These are phyloP conservation scores for Tauraco hartlaubi DNA, from an alignment of 2,797 vertebrate genomes.

Conservation along the genomic window DNA sequence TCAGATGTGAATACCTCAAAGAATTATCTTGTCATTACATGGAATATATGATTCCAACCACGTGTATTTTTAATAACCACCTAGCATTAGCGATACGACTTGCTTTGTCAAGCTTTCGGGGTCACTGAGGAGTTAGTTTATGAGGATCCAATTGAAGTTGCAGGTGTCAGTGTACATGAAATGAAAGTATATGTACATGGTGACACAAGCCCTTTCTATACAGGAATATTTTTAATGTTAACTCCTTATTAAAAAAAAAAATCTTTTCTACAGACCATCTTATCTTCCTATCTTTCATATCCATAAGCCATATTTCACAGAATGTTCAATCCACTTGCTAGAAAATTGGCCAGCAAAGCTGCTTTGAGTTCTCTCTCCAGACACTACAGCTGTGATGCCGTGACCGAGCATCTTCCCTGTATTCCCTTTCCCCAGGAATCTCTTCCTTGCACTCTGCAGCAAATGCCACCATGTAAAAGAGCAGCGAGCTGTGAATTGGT, in stretches of 20 bases:
- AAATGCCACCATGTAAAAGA: neutral
- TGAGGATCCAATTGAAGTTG: constrained; percentile 13
- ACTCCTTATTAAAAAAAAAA: neutral
- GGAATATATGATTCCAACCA: neutral
- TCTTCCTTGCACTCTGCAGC: neutral
- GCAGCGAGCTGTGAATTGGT: neutral
- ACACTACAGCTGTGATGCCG: neutral
- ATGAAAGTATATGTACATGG: constrained; percentile 33
- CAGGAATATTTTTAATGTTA: constrained; percentile 28
- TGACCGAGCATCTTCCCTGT: fast-evolving
- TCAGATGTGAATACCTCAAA: neutral
- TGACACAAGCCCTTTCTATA: neutral
- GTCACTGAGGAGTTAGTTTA: constrained; percentile 44
- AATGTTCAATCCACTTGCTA: neutral
- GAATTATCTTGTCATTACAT: neutral
- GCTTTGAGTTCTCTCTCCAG: neutral
- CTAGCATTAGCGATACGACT: neutral
- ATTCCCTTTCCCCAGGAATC: neutral
- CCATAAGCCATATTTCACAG: neutral
- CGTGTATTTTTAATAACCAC: neutral
- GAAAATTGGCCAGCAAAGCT: neutral
- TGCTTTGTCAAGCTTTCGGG: constrained; percentile 1
- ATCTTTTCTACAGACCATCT: neutral
- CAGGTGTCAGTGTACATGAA: constrained; percentile 15
- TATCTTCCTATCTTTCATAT: neutral